These are phyloP conservation scores for Sebastes flavidus DNA, from an alignment of 2,797 vertebrate genomes.

Conservation along the genomic window DNA sequence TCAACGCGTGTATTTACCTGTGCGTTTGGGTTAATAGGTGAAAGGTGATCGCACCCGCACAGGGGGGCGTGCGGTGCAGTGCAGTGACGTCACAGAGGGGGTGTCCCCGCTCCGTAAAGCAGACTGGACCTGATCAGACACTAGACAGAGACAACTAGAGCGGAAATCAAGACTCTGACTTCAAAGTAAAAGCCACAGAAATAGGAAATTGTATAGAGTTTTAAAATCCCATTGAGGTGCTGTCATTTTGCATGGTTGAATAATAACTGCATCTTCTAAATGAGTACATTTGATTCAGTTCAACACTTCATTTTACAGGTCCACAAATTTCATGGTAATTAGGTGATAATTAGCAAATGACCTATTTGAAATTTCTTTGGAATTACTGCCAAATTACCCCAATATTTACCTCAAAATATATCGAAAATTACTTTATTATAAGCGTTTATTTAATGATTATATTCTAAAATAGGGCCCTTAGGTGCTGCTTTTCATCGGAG, in stretches of 20 bases:
- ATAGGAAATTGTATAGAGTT: not conserved
- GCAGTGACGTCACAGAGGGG: slow-evolving; percentile 58
- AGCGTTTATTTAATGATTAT: too few relatives aligned
- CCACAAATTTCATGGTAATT: too few relatives aligned
- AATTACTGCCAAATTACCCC: too few relatives aligned
- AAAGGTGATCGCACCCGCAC: slow-evolving; percentile 64
- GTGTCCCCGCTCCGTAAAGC: slow-evolving; percentile 11
- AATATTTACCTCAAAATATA: too few relatives aligned
- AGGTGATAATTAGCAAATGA: too few relatives aligned
- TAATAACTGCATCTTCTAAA: not conserved
- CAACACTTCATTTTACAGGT: too few relatives aligned
- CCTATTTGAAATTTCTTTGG: too few relatives aligned
- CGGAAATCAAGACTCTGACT: slow-evolving; percentile 6
- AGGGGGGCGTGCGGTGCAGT: slow-evolving; percentile 57
- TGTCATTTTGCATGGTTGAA: not conserved
- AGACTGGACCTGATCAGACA: not conserved
- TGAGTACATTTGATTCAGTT: not conserved
- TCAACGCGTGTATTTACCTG: not conserved
- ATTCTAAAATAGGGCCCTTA: too few relatives aligned
- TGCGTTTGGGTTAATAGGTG: slow-evolving; percentile 54
- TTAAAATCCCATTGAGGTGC: not conserved
- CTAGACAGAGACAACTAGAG: not conserved
- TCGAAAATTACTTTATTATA: too few relatives aligned
- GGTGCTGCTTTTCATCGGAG: too few relatives aligned
- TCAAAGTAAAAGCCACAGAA: slow-evolving; percentile 48